Conservation (phyloP, 2,888 invertebrate species). For the Acheta domesticus region DNA sequence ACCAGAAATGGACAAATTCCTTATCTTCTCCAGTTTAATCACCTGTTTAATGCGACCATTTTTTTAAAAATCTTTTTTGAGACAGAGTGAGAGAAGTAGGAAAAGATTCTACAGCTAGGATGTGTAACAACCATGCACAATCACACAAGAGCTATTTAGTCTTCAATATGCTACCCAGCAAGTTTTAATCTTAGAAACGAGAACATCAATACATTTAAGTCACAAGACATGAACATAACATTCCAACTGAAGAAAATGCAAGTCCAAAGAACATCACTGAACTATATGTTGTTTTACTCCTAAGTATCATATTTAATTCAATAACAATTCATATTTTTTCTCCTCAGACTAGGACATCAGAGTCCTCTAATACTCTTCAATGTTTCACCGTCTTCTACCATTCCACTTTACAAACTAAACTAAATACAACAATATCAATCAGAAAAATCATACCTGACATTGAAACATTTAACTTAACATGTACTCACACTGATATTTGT, state of each 20-base stretch:
- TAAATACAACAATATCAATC: conserved; percentile 1
- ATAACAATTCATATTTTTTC: not conserved
- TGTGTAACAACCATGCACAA: conserved; percentile 1
- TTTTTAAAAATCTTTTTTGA: not conserved
- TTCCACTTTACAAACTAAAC: not conserved
- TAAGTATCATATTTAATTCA: not conserved
- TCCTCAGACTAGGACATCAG: not conserved
- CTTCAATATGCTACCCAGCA: conserved; percentile 9
- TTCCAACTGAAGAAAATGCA: not conserved
- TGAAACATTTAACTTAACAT: conserved; percentile 9
- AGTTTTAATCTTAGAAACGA: not conserved
- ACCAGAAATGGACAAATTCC: conserved; percentile 18
- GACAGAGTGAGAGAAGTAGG: not conserved
- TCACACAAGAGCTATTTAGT: not conserved
- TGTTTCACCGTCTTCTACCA: not conserved
- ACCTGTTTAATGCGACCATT: not conserved
- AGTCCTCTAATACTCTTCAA: not conserved
- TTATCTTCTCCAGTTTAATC: not conserved
- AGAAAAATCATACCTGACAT: not conserved
- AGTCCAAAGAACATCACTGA: not conserved
- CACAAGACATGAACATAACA: not conserved
- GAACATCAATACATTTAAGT: conserved; percentile 9
- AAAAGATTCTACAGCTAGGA: conserved; percentile 4
- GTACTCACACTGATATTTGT: not conserved
- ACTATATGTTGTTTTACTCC: not conserved